Evolutionary conservation across 2,113 vertebrate genomes (phyloP), one percentile per base, ranked within the genome.

Genomic region (Pseudopodoces humilis): DNA sequence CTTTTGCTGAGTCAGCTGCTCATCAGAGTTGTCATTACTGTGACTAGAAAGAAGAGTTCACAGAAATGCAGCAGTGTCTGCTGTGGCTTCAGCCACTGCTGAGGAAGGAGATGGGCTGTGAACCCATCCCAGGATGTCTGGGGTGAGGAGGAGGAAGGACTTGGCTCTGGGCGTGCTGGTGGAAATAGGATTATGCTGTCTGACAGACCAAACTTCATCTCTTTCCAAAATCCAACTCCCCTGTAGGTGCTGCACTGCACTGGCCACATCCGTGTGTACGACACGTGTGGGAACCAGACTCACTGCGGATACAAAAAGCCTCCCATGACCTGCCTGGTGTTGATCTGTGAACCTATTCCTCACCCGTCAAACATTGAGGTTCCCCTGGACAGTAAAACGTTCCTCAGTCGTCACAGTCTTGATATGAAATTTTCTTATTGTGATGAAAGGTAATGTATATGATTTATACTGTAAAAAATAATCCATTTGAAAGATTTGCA

Each of bases 401-500:
- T 99, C 92, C 99, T 99, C 95, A 99, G 99, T 97, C 99, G 99
- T 96, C 99, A 99, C 98, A 99, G 99, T 52, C 98, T 99, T 74
- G 99, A 99, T 97, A 99, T 99, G 99, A 99, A 99, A 92, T 99
- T 99, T 97, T 99, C 99, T 30, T 99, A 99, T 47, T 99, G 99
- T 91, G 99, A 99, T 83, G 99, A 99, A 98, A 99, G 99, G 99
- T 99, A 95, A 97, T 95, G 46, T 2, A 63, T 31, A 7, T 62
- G 33, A 77, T 69, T 56, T 46, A 11, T 67, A 24, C 30, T 77
- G 47, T 7, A 37, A 21, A 69, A 68, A 75, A 27, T 0, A 30
- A 53, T 37, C 64, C 0, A 19, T 53, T 16, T 52, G 55, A 50
- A 90, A 60, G 35, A 50, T 78, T 80, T 74, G n/a, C 31, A 35